A percentile compares a stretch with the other conserved stretches of the same genome.
Evolutionary conservation across 2,113 vertebrate species (phyloP).

Genomic region (Pachypanchax playfairii): DNA sequence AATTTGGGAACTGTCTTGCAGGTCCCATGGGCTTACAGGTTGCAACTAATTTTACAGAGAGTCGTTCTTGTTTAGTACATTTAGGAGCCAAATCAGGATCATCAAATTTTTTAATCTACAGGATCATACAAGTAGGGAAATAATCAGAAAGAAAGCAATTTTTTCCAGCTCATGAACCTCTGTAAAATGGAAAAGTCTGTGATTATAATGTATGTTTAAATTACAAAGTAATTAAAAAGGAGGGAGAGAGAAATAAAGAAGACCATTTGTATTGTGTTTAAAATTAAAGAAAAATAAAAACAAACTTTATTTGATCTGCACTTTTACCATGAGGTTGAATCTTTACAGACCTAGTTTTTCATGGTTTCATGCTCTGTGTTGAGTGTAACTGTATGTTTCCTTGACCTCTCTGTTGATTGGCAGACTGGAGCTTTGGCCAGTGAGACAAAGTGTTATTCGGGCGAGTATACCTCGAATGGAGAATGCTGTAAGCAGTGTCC

Average conservation of each 20-base stretch:
- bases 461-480: conserved; percentile 77
- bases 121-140: conserved; percentile 5
- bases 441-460: conserved; percentile 72
- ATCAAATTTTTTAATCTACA: not conserved
- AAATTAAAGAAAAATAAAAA: not conserved
- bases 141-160: not conserved
- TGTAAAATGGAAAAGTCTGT: not conserved
- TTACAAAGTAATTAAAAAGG: conserved; percentile 1
- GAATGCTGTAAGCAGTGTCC: conserved; percentile 90
- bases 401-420: conserved; percentile 25
- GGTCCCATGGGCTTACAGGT: too few relatives aligned
- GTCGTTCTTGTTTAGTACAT: not conserved
- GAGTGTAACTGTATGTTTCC: not conserved
- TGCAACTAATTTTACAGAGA: not conserved
- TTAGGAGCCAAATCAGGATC: not conserved
- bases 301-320: not conserved
- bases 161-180: not conserved
- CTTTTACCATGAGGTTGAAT: too few relatives aligned
- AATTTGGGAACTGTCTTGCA: too few relatives aligned
- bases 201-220: conserved; percentile 33
- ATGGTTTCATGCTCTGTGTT: not conserved
- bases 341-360: too few relatives aligned
- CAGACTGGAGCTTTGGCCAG: conserved; percentile 68
- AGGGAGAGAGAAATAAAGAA: not conserved
- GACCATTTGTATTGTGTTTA: not conserved